These are phyloP conservation scores for Momotus momota DNA, from an alignment of 2,797 vertebrate species.

Conservation along the genomic window DNA sequence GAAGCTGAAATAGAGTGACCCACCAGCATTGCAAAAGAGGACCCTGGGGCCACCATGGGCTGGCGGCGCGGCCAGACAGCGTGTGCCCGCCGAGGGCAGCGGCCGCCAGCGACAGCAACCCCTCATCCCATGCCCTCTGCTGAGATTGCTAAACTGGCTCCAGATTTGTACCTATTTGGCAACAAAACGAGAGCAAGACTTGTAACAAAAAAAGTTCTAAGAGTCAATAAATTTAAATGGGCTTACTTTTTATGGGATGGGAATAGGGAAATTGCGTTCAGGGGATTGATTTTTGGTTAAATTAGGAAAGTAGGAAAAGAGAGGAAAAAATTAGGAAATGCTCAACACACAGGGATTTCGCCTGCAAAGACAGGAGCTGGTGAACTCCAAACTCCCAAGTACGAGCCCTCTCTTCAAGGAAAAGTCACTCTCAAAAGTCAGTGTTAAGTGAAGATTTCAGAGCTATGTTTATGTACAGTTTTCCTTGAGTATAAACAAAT, in stretches of 20 bases:
- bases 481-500: not conserved
- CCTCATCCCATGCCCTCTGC: conserved; percentile 66
- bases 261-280: not conserved
- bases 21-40: conserved; percentile 62
- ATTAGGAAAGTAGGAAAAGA: not conserved
- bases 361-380: not conserved
- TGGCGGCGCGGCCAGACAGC: conserved; percentile 43
- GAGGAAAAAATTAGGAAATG: not conserved
- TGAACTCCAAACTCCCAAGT: not conserved
- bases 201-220: not conserved
- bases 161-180: conserved; percentile 28
- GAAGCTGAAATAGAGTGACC: conserved; percentile 18
- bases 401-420: not conserved
- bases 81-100: not conserved
- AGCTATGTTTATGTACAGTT: not conserved
- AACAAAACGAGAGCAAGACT: not conserved
- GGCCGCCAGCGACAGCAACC: not conserved
- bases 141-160: conserved; percentile 37
- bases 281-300: not conserved
- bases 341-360: not conserved
- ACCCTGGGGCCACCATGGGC: conserved; percentile 19
- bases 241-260: not conserved
- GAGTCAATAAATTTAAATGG: not conserved
- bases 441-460: not conserved
- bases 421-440: not conserved